phyloP scores from a whole-genome alignment of 2,113 vertebrate genomes.

The Peromyscus polionotus region DNA sequence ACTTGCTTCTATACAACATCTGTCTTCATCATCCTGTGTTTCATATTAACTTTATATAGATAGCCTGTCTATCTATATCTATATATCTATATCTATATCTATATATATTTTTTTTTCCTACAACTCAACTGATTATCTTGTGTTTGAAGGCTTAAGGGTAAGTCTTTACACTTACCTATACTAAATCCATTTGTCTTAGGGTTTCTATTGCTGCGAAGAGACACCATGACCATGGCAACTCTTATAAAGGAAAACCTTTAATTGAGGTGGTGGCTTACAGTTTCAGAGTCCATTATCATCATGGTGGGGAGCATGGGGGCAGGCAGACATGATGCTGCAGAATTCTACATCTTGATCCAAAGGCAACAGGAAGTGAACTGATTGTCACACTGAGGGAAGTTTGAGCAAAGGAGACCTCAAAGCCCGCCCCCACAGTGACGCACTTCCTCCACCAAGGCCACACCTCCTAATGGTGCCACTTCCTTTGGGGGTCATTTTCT shows the following conservation, averaged over 20 bases:
- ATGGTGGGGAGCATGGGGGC: background rate
- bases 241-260: background rate
- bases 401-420: background rate
- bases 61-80: background rate
- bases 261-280: background rate
- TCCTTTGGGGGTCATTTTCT: background rate
- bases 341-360: background rate
- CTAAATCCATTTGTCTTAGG: background rate
- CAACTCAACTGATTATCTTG: background rate
- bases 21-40: background rate
- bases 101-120: background rate
- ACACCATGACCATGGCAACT: background rate
- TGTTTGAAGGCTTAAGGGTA: background rate
- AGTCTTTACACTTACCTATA: background rate
- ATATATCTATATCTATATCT: background rate
- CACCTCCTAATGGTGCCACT: background rate
- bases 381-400: background rate
- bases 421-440: background rate
- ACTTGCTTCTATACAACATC: background rate
- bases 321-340: background rate
- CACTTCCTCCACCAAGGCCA: background rate
- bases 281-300: background rate
- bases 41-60: background rate
- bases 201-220: background rate
- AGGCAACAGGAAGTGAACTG: background rate